Base-by-base conservation (phyloP, 2,797 vertebrate species). In the Zenarchopterus dispar region DNA sequence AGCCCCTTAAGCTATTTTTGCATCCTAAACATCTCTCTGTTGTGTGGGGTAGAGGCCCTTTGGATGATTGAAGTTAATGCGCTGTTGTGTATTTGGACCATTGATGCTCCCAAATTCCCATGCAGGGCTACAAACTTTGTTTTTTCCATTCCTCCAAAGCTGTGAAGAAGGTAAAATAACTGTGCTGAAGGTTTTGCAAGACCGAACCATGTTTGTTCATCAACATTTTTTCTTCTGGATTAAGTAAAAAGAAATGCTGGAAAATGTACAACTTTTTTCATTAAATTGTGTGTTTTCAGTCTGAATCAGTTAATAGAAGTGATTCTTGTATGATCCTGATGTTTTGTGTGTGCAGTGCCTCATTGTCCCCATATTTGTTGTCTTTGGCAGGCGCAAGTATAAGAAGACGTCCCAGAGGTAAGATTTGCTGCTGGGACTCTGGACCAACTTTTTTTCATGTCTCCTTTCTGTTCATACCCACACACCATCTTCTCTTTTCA, bases 321-420 rank as follows among this genome's bases (percentile, higher is more conserved):
- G 36, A 19, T 67, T 75, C n/a, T 58, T 65, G 63, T 48, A 33
- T 50, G 39, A 65, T 11, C 24, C 21, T 22, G 42, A 5, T 66
- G 44, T 66, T 8, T 68, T 24, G 26, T 63, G 13, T 41, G 15
- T 70, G 11, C 45, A 0, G 60, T 57, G 17, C 59, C 71, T 85
- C 62, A 86, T 60, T 64, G 1, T 65, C 47, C 52, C 58, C 57
- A 43, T 88, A 63, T 91, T 82, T 90, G 62, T 81, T 86, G 73
- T 85, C 33, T 88, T 71, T 80, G 82, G 19, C 86, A 98, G 97
- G 95, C 96, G 97, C 91, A 99, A 99, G 92, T 99, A 99, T 83
- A 99, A 98, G 96, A 99, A 98, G 95, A 98, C 96, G 2, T 99
- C 97, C 70, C 97, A 99, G 93, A 98, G 97, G 97, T 99, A 98